A percentile compares a stretch with the other conserved stretches of the same genome.
These are phyloP conservation scores for Scomber japonicus DNA, from an alignment of 2,113 vertebrate species.

Conservation along the genomic window DNA sequence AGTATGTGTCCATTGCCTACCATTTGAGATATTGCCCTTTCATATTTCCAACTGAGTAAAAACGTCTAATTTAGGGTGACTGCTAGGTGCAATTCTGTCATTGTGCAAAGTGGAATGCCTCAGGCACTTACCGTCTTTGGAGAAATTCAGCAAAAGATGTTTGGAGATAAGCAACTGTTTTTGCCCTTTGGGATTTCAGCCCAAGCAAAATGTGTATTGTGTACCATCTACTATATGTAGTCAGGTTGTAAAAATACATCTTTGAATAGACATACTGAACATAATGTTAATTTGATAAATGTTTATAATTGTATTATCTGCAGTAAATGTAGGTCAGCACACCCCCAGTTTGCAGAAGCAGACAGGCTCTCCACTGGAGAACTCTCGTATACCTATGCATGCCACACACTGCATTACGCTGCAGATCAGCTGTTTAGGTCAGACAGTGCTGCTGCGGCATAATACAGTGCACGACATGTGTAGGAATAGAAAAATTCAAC, in stretches of 20 bases:
- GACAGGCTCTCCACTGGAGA: no score
- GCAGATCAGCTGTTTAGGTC: no score
- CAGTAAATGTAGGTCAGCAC: no score
- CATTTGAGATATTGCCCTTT: slow-evolving; percentile 50
- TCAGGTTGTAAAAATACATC: neutral
- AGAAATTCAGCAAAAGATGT: slow-evolving; percentile 41
- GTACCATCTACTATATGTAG: neutral
- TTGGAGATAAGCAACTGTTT: slow-evolving; percentile 24
- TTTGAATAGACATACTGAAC: slow-evolving; percentile 24
- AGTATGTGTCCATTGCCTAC: slow-evolving; percentile 18
- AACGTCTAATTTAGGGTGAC: slow-evolving; percentile 49
- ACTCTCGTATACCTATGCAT: no score
- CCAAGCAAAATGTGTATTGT: slow-evolving; percentile 17
- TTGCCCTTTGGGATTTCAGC: slow-evolving; percentile 8
- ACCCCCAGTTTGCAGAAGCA: no score
- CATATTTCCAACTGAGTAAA: slow-evolving; percentile 49
- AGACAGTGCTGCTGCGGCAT: no score
- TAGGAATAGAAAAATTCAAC: no score
- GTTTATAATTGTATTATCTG: no score
- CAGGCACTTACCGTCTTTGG: slow-evolving; percentile 38
- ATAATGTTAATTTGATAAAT: neutral
- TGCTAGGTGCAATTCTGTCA: slow-evolving; percentile 43
- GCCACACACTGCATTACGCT: no score
- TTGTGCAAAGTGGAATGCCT: slow-evolving; percentile 59
- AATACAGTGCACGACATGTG: no score